Evolutionary conservation across 1,140 invertebrate species (phyloP), one percentile per base, ranked within the genome.

Genomic region (Pectinophora gossypiella): DNA sequence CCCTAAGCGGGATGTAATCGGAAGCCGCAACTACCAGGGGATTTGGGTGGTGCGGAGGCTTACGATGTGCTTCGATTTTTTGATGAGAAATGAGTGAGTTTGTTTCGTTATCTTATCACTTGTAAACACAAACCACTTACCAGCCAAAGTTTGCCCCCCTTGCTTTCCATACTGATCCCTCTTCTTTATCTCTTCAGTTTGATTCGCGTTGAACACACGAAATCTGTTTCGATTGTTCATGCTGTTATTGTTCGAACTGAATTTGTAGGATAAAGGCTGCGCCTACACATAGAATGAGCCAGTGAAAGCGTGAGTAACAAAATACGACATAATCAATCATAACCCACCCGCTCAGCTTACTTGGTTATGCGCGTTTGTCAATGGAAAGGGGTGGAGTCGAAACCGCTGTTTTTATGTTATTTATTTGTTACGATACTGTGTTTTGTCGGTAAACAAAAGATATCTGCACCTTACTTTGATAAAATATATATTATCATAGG

Each of bases 271-370:
- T 44, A 21, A 3, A 44, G 13, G 7, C 18, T 40, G 18, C 42
- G 42, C 10, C 10, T 44, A 5, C 42, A 2, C 12, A 15, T 32
- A 40, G 59, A 59, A 55, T 54, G 49, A 58, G 52, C 43, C 47
- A 62, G 49, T 76, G 64, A 65, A 64, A 68, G 67, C 68, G 69
- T 51, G 54, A 55, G 65, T 74, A 73, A 80, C 67, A 72, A 72
- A 81, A 82, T 71, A 76, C 57, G 52, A 63, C 59, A 73, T 78
- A 85, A 85, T 85, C 81, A 82, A 85, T 85, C 81, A 85, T 82
- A 72, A 68, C 54, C 63, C 69, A 53, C 70, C 72, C 72, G 56
- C 71, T 74, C 68, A 48, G 55, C 69, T 76, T 81, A 79, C 79
- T 79, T 68, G 64, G 70, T 70, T 81, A 76, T 83, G 71, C 67